Conservation (phyloP, 2,797 vertebrate species). For the Acanthurus tractus region DNA sequence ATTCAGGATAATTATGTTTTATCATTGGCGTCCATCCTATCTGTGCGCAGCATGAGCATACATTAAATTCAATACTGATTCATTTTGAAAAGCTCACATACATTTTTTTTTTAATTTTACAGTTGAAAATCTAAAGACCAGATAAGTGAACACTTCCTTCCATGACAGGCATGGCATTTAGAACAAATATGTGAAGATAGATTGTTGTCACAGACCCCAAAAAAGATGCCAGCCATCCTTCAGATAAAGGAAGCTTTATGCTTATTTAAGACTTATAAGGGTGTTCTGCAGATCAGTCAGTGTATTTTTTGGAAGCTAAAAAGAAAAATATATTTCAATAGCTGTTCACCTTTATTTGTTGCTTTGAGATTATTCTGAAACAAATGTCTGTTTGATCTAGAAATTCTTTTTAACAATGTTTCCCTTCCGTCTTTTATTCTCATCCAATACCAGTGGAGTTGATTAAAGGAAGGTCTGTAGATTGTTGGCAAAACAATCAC, state of each 20-base stretch:
- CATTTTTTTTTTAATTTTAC: neutral
- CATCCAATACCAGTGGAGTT: too few species aligned
- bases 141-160: slow-evolving; percentile 20
- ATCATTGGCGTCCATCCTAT: slow-evolving; percentile 49
- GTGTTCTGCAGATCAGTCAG: neutral
- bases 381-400: neutral
- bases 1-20: slow-evolving; percentile 55
- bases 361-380: neutral
- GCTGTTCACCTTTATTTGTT: slow-evolving; percentile 4
- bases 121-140: neutral
- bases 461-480: too few species aligned
- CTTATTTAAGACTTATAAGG: neutral
- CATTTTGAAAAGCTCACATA: slow-evolving; percentile 15
- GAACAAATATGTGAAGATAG: slow-evolving; percentile 1
- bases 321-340: slow-evolving; percentile 2
- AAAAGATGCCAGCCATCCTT: neutral
- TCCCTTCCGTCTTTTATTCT: neutral
- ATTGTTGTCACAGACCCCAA: neutral
- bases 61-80: slow-evolving; percentile 46
- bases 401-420: slow-evolving; percentile 1
- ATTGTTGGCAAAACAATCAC: too few species aligned
- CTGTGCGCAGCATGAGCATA: slow-evolving; percentile 53
- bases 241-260: neutral
- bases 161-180: slow-evolving; percentile 2
- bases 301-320: neutral